Percentiles rank a stretch among this genome's conserved stretches.
phyloP scores from a whole-genome alignment of 2,888 invertebrate species.

The Agrenia bidenticulata region DNA sequence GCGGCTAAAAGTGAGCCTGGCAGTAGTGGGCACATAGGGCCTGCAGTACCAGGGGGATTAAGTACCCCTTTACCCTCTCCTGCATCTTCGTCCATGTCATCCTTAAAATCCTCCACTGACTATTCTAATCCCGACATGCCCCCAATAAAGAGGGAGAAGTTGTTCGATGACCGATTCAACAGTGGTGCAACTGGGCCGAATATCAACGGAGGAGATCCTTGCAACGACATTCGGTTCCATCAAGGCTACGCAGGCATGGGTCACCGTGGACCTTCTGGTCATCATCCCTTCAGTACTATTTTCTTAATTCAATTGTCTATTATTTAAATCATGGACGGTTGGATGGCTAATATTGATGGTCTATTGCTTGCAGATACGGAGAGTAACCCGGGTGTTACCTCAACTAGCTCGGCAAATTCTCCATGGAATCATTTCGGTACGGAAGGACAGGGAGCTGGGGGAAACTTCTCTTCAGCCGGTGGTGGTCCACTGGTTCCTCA shows the following conservation, averaged over 20 bases:
- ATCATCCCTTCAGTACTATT: not conserved
- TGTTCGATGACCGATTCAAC: slow-evolving; percentile 36
- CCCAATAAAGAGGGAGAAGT: slow-evolving; percentile 46
- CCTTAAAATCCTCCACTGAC: slow-evolving; percentile 16
- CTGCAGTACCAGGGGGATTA: not conserved
- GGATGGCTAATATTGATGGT: no score
- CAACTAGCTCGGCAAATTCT: slow-evolving; percentile 7
- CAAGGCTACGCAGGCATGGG: not conserved
- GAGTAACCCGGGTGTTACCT: slow-evolving; percentile 2
- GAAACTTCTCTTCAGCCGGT: slow-evolving; percentile 18
- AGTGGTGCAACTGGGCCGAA: slow-evolving; percentile 23
- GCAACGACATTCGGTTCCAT: not conserved
- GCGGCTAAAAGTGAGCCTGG: slow-evolving; percentile 9
- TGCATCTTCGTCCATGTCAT: slow-evolving; percentile 16
- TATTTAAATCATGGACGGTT: no score
- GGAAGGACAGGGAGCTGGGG: slow-evolving; percentile 5
- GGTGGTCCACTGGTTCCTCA: slow-evolving; percentile 15
- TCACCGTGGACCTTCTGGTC: not conserved
- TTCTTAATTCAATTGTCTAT: no score
- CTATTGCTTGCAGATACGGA: slow-evolving; percentile 22
- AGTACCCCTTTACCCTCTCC: slow-evolving; percentile 9
- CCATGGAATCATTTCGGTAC: slow-evolving; percentile 30
- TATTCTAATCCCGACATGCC: slow-evolving; percentile 32
- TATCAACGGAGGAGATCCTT: not conserved
- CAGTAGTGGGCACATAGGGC: not conserved